A percentile compares a stretch with the other conserved stretches of the same genome.
Conservation (phyloP, 2,888 invertebrate species). For the Cataglyphis altisquamis region DNA sequence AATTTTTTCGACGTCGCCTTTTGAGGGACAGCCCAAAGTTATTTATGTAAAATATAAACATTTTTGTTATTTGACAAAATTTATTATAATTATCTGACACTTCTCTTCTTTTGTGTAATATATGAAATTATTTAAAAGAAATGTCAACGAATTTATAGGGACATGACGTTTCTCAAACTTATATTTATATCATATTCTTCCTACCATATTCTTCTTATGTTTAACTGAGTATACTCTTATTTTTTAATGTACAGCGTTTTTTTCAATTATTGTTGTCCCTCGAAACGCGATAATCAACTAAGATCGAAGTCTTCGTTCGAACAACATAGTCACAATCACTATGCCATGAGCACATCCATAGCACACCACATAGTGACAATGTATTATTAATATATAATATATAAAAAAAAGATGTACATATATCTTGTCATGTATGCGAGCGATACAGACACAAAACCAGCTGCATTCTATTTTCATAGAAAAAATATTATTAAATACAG, state of each 20-base stretch:
- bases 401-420: slow-evolving; percentile 65
- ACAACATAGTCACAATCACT: slow-evolving; percentile 76
- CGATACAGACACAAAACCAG: slow-evolving; percentile 57
- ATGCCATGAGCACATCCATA: slow-evolving; percentile 78
- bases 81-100: background rate
- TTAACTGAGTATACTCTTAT: background rate
- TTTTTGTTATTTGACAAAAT: slow-evolving; percentile 1
- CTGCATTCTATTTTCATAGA: slow-evolving; percentile 48
- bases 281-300: slow-evolving; percentile 53
- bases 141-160: background rate
- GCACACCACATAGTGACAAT: slow-evolving; percentile 71
- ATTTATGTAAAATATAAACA: background rate
- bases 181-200: slow-evolving; percentile 1
- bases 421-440: slow-evolving; percentile 64
- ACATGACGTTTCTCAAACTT: background rate
- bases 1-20: slow-evolving; percentile 61
- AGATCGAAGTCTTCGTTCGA: slow-evolving; percentile 65
- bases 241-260: background rate
- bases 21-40: slow-evolving; percentile 59
- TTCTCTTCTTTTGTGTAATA: background rate
- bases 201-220: no score
- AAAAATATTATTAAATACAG: background rate
- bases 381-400: slow-evolving; percentile 61
- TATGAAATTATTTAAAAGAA: background rate
- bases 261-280: slow-evolving; percentile 44